A percentile compares a stretch with the other conserved stretches of the same genome.
These are phyloP conservation scores for Orgyia antiqua DNA, from an alignment of 2,888 invertebrate species.

Conservation along the genomic window DNA sequence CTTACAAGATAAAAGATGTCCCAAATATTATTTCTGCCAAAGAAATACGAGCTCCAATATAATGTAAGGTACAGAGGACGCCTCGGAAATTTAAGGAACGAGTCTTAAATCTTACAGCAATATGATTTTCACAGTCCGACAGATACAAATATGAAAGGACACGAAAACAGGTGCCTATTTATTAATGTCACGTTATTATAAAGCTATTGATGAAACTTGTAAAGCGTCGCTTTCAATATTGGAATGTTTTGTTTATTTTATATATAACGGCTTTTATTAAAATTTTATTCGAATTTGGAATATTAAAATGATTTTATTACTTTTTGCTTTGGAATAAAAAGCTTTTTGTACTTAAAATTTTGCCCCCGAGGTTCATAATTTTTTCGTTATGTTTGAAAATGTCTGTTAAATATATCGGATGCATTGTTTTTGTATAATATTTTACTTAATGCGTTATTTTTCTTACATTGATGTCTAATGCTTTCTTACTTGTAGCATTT, in stretches of 20 bases:
- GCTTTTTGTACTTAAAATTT: conserved; percentile 28
- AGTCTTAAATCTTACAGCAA: conserved; percentile 15
- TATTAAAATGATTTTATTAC: background rate
- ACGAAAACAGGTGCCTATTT: conserved; percentile 26
- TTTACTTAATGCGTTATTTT: no score
- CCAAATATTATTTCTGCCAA: conserved; percentile 23
- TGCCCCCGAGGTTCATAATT: no score
- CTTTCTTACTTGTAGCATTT: no score
- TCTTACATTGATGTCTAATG: no score
- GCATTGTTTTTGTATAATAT: no score
- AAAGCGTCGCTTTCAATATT: conserved; percentile 6
- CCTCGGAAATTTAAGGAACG: conserved; percentile 14
- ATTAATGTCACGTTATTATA: conserved; percentile 28
- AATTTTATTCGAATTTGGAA: background rate
- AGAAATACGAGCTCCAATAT: conserved; percentile 24
- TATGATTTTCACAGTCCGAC: conserved; percentile 33
- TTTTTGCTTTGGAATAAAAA: conserved; percentile 11
- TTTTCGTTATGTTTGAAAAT: no score
- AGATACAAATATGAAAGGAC: conserved; percentile 28
- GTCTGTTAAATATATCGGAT: no score
- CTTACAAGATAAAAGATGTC: conserved; percentile 11
- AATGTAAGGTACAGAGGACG: conserved; percentile 17
- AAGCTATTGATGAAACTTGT: conserved; percentile 21
- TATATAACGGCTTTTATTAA: background rate
- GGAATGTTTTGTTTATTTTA: conserved; percentile 2